phyloP scores from a whole-genome alignment of 2,888 invertebrate species.

The Ariolimax columbianus region DNA sequence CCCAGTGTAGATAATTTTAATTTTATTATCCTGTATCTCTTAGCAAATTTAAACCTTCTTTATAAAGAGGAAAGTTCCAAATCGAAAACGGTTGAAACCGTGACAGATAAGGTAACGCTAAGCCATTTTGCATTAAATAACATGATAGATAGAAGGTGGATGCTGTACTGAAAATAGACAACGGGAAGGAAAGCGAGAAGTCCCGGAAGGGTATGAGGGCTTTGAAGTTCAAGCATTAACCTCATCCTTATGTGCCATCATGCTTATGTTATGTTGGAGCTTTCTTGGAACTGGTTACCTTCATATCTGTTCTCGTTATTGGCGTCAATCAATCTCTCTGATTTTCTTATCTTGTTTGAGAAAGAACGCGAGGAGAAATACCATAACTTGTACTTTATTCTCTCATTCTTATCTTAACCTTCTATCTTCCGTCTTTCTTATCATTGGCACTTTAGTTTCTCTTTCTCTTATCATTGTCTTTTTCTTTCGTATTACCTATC shows the following conservation, averaged over 20 bases:
- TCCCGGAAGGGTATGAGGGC: not conserved
- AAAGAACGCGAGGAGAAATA: not conserved
- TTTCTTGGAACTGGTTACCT: not conserved
- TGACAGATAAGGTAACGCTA: not conserved
- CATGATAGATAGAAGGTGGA: not conserved
- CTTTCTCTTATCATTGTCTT: not conserved
- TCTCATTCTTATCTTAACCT: not conserved
- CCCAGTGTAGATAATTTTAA: not conserved
- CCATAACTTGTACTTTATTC: not conserved
- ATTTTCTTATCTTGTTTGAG: not conserved
- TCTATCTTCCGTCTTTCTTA: not conserved
- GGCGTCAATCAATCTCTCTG: not conserved
- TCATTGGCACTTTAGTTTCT: not conserved
- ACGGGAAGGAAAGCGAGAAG: not conserved
- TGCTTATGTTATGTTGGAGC: not conserved
- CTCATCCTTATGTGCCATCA: not conserved
- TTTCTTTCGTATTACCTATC: not conserved
- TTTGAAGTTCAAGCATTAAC: not conserved
- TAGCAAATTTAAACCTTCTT: not conserved
- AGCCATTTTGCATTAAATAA: not conserved
- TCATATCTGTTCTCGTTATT: not conserved
- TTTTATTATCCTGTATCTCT: not conserved
- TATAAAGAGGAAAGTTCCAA: not conserved
- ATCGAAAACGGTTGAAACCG: not conserved
- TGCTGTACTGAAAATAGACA: not conserved